These are phyloP conservation scores for Burhinus bistriatus DNA, from an alignment of 2,113 vertebrate genomes.

Conservation along the genomic window DNA sequence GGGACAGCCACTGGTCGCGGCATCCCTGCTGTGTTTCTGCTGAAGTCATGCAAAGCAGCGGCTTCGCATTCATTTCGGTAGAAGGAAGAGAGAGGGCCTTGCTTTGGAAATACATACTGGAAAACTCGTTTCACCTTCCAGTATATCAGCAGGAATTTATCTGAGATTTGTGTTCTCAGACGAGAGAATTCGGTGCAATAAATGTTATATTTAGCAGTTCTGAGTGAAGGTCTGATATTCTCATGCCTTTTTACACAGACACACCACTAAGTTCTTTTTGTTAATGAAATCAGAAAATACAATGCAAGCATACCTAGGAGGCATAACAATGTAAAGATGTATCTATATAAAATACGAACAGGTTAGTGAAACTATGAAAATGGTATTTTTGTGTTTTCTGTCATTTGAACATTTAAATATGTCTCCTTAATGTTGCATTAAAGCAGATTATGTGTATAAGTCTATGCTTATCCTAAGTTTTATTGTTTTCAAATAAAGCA, in stretches of 20 bases:
- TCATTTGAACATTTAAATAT: background rate
- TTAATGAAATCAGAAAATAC: background rate
- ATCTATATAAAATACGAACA: background rate
- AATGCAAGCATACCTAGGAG: background rate
- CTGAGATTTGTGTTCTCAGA: background rate
- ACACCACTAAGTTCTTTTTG: background rate
- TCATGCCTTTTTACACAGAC: background rate
- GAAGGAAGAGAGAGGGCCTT: background rate
- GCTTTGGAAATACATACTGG: background rate
- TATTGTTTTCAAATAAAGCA: background rate
- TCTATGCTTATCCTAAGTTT: background rate
- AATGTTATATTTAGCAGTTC: background rate
- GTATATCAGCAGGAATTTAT: background rate
- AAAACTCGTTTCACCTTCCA: background rate
- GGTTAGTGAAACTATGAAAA: background rate
- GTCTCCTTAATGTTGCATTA: background rate
- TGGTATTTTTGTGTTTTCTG: background rate
- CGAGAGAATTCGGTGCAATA: background rate
- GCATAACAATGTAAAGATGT: background rate
- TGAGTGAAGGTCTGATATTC: background rate
- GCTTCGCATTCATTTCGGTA: background rate
- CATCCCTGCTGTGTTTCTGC: background rate
- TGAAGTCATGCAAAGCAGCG: too few relatives aligned
- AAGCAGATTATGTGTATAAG: background rate
- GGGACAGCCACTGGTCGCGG: rapidly evolving